phyloP scores from a whole-genome alignment of 2,888 invertebrate species.

The Polietes domitor region DNA sequence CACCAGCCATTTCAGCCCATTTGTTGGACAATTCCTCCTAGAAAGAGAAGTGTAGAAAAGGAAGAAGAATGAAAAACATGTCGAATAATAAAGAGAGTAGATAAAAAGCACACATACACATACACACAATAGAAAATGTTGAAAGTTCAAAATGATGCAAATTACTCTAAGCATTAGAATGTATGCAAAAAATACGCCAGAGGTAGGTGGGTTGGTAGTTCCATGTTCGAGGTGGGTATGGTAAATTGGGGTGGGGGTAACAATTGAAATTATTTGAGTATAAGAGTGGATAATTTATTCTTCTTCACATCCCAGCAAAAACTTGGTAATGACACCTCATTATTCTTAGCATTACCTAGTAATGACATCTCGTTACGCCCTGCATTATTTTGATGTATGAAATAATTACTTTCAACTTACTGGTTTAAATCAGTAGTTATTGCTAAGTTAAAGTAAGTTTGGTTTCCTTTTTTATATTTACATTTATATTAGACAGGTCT shows the following conservation, averaged over 20 bases:
- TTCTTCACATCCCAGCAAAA: too few relatives aligned
- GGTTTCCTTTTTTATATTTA: too few relatives aligned
- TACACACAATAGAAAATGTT: background rate
- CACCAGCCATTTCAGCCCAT: slow-evolving; percentile 86
- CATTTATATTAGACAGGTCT: too few relatives aligned
- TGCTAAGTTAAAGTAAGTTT: too few relatives aligned
- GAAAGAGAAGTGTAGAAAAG: slow-evolving; percentile 30
- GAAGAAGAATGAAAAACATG: background rate
- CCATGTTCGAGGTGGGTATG: background rate
- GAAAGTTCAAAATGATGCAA: background rate
- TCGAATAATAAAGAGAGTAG: background rate
- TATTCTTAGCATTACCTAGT: too few relatives aligned
- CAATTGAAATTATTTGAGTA: background rate
- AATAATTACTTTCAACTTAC: too few relatives aligned
- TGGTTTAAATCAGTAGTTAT: too few relatives aligned
- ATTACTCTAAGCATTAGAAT: background rate
- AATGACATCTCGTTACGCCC: too few relatives aligned
- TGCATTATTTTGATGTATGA: too few relatives aligned
- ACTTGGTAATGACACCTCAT: too few relatives aligned
- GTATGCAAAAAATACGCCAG: background rate
- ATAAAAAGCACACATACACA: background rate
- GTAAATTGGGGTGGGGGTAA: background rate
- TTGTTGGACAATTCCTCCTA: slow-evolving; percentile 81
- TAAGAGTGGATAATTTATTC: too few relatives aligned
- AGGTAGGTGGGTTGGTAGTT: background rate